Base-by-base conservation (phyloP, 2,888 invertebrate genomes). In the Epirrita christyi region DNA sequence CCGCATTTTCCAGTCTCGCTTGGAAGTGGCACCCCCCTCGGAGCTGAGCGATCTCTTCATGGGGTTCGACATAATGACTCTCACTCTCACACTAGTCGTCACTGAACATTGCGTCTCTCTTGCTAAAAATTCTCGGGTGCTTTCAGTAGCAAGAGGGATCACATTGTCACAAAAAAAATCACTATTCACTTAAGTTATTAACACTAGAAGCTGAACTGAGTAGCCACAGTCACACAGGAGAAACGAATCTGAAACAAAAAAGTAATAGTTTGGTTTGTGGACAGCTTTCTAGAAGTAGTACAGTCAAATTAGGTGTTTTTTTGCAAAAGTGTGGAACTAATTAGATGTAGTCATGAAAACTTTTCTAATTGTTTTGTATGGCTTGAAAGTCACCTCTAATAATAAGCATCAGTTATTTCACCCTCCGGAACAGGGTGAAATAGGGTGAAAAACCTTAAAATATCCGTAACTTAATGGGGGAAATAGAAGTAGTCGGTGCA, bases 1-100 rank as follows among this genome's bases (percentile, higher is more conserved):
- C 64, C 96, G 90, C 85, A 94, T 94, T 81, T 94, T 95, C 96
- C 96, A 96, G 73, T 96, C 95, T 55, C 94, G 92, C 67, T 76
- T 86, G 69, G 94, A 92, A 68, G 94, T 89, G 5, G 86, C 76
- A 11, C 85, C 87, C 10, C 89, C 90, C 72, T 96, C 96, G 58
- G 94, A 94, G 68, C 95, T 95, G 73, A 94, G 92, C 37, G 95
- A 95, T 44, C 95, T 92, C 77, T 94, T 93, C 86, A 95, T 94
- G 2, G 93, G 93, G 66, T 79, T 73, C 66, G 91, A 86, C 88
- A 89, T 90, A 8, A 14, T 73, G 59, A 14, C 59, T 38, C 55
- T 58, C 34, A 28, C 41, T 7, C 40, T 37, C 28, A 9, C 46
- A 54, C 54, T 42, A 58, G 61, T 11, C 36, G 0, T 3, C 36